These are phyloP conservation scores for Sceliomorpha sp. DNA, from an alignment of 2,888 invertebrate genomes.

Conservation along the genomic window DNA sequence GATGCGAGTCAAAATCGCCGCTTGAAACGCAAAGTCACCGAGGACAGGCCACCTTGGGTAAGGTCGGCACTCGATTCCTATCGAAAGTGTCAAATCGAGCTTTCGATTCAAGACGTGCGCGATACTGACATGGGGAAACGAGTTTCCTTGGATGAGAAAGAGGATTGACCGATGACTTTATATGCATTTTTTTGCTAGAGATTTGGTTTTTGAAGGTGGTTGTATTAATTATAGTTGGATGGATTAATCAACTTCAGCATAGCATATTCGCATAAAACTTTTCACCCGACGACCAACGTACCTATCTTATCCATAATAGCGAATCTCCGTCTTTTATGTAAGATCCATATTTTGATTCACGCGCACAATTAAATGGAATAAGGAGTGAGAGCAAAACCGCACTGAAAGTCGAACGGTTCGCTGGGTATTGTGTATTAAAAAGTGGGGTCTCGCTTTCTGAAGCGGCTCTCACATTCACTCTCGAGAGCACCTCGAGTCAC, in stretches of 20 bases:
- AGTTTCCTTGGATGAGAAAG: too few species aligned
- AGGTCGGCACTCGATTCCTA: slow-evolving; percentile 21
- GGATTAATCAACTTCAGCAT: too few species aligned
- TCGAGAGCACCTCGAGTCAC: slow-evolving; percentile 57
- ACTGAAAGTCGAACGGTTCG: slow-evolving; percentile 57
- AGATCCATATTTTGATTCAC: slow-evolving; percentile 20
- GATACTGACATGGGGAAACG: too few species aligned
- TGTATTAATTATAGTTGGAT: too few species aligned
- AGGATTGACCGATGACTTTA: too few species aligned
- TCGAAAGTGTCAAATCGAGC: too few species aligned
- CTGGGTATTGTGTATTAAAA: slow-evolving; percentile 51
- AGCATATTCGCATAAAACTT: too few species aligned
- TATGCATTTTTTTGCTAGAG: too few species aligned
- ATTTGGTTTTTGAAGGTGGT: too few species aligned
- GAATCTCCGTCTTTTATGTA: slow-evolving; percentile 10
- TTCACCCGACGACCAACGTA: too few species aligned
- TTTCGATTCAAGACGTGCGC: too few species aligned
- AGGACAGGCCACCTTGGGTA: slow-evolving; percentile 15
- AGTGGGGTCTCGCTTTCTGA: slow-evolving; percentile 72
- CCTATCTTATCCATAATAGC: too few species aligned
- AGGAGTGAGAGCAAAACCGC: slow-evolving; percentile 43
- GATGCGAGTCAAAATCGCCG: slow-evolving; percentile 16
- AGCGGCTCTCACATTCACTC: slow-evolving; percentile 65
- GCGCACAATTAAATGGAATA: slow-evolving; percentile 42
- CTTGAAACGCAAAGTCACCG: slow-evolving; percentile 25